phyloP scores from a whole-genome alignment of 2,888 invertebrate species.

The Cephus pygmeus region DNA sequence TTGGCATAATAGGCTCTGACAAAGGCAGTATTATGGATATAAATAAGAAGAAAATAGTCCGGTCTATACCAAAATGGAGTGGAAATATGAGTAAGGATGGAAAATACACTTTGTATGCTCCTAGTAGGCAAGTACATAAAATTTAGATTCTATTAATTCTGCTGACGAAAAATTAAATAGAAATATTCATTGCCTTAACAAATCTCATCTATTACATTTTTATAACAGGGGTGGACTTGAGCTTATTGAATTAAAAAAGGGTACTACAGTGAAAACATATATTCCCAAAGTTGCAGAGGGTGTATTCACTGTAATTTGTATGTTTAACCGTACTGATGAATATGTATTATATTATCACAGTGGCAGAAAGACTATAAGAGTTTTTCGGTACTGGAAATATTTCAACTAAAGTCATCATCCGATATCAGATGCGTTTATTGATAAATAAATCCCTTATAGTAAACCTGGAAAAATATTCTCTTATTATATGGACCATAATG shows the following conservation, averaged over 20 bases:
- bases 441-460: not conserved
- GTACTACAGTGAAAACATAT: slow-evolving; percentile 87
- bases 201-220: not conserved
- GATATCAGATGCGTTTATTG: not conserved
- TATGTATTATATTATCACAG: slow-evolving; percentile 98
- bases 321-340: slow-evolving; percentile 93
- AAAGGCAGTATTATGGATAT: slow-evolving; percentile 92
- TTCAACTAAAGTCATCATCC: not conserved
- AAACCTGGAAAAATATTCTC: not conserved
- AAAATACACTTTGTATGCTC: slow-evolving; percentile 92
- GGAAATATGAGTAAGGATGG: slow-evolving; percentile 89
- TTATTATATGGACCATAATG: not conserved
- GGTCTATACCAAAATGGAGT: slow-evolving; percentile 92
- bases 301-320: slow-evolving; percentile 94
- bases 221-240: slow-evolving; percentile 87
- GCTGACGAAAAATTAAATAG: not conserved
- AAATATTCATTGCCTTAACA: not conserved
- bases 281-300: slow-evolving; percentile 97
- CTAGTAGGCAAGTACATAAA: slow-evolving; percentile 70
- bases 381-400: slow-evolving; percentile 74
- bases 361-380: slow-evolving; percentile 91
- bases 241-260: slow-evolving; percentile 90
- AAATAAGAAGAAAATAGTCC: slow-evolving; percentile 86
- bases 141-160: slow-evolving; percentile 8
- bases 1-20: slow-evolving; percentile 90